phyloP scores from a whole-genome alignment of 2,113 vertebrate species.

The Galeopterus variegatus region DNA sequence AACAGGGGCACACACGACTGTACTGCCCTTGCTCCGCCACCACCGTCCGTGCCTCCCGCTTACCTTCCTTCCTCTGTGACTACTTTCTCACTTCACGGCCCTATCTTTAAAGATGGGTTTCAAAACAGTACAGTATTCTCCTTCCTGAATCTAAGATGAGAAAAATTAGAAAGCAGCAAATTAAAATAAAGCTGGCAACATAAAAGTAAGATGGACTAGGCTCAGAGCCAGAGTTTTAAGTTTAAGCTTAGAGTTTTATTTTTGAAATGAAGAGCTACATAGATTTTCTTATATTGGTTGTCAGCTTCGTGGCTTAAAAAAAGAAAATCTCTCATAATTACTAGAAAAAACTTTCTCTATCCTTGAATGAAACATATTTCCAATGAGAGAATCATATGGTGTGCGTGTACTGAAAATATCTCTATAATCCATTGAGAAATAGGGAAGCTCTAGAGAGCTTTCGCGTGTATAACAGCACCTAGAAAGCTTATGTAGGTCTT shows the following conservation, averaged over 20 bases:
- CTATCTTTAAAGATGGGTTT: slow-evolving; percentile 32
- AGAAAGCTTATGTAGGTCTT: neutral
- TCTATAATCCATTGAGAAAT: neutral
- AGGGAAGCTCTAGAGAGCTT: neutral
- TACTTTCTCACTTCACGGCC: neutral
- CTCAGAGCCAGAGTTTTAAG: neutral
- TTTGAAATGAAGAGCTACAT: neutral
- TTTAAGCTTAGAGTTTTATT: slow-evolving; percentile 17
- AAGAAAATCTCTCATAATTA: neutral
- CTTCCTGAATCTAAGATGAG: neutral
- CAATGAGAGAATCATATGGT: neutral
- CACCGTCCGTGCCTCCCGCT: rapidly evolving
- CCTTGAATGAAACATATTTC: neutral
- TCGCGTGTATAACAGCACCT: neutral
- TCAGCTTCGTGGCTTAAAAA: neutral
- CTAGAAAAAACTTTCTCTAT: neutral
- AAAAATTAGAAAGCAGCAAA: neutral
- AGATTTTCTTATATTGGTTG: neutral
- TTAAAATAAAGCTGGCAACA: slow-evolving; percentile 3
- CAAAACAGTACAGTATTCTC: neutral
- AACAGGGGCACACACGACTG: rapidly evolving
- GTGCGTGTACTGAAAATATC: neutral
- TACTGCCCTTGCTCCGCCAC: neutral
- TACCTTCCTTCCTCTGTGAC: neutral
- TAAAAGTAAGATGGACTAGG: neutral